Evolutionary conservation across 2,888 invertebrate species (phyloP), one percentile per base, ranked within the genome.

Genomic region (Nemurella pictetii): DNA sequence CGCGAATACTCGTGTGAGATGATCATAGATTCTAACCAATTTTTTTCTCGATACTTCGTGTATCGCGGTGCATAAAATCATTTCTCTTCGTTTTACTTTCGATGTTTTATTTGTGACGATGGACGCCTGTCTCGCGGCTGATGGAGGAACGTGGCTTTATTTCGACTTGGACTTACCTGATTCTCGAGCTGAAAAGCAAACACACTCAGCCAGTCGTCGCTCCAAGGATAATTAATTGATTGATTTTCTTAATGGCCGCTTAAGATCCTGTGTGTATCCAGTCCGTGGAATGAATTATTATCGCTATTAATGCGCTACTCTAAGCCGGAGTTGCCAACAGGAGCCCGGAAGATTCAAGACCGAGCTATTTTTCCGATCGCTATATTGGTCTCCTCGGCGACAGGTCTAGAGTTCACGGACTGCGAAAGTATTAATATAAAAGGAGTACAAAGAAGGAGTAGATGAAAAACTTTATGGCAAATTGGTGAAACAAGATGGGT

Each of bases 401-500:
- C 55, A 55, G 55, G 55, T 55, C 55, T 20, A 55, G 15, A 55
- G 55, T 55, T 55, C 55, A 55, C 15, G 35, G 80, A 25, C 32
- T 20, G 32, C 80, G 80, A 80, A 35, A 35, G 35, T 80, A 35
- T 32, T 80, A 32, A 35, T 80, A 80, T 80, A 80, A 80, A 80
- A 80, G 35, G 26, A 80, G 35, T 35, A 80, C 80, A 80, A 80
- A 35, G 35, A 80, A 35, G 25, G 5, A 35, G 80, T 7, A 80
- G 80, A 29, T 36, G 35, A 80, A 80, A 80, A 80, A 80, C 80
- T 30, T 36, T 30, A 25, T 35, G 35, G 80, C 80, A 80, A 80
- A 80, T 80, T 80, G 80, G 80, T 80, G 80, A 80, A 80, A 80
- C 80, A 80, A 80, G 32, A 80, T 80, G 80, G 80, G 80, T 25